Conservation (phyloP, 1,140 invertebrate species). For the Zaprionus nigranus region DNA sequence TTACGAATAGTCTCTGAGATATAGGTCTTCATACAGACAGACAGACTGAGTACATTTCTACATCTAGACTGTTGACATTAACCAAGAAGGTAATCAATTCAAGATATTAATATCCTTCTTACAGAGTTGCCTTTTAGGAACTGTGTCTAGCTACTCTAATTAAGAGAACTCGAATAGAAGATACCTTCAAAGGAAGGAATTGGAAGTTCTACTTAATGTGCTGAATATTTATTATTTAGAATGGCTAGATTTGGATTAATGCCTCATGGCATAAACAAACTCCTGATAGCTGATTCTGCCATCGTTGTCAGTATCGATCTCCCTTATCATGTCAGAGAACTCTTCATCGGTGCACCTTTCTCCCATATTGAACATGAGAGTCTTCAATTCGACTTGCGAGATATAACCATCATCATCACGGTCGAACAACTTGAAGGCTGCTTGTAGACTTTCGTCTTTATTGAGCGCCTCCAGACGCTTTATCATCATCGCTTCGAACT, state of each 20-base stretch:
- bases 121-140: no score
- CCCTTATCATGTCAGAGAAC: constrained; percentile 46
- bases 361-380: neutral
- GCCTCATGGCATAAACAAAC: constrained; percentile 32
- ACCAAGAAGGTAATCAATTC: no score
- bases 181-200: no score
- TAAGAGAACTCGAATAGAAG: no score
- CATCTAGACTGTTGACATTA: no score
- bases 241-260: constrained; percentile 4
- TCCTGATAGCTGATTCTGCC: constrained; percentile 43
- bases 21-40: no score
- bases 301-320: constrained; percentile 51
- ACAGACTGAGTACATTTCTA: no score
- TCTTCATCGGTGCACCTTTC: constrained; percentile 40
- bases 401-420: constrained; percentile 25
- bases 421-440: neutral
- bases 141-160: no score
- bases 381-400: constrained; percentile 6
- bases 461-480: constrained; percentile 1
- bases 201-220: no score
- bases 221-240: neutral
- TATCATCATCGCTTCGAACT: constrained; percentile 26
- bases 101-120: no score
- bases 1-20: no score
- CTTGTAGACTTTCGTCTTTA: constrained; percentile 19